Percentiles rank a stretch among this genome's conserved stretches.
Evolutionary conservation across 1,140 invertebrate genomes (phyloP).

Genomic region (Caenorhabditis tropicalis): DNA sequence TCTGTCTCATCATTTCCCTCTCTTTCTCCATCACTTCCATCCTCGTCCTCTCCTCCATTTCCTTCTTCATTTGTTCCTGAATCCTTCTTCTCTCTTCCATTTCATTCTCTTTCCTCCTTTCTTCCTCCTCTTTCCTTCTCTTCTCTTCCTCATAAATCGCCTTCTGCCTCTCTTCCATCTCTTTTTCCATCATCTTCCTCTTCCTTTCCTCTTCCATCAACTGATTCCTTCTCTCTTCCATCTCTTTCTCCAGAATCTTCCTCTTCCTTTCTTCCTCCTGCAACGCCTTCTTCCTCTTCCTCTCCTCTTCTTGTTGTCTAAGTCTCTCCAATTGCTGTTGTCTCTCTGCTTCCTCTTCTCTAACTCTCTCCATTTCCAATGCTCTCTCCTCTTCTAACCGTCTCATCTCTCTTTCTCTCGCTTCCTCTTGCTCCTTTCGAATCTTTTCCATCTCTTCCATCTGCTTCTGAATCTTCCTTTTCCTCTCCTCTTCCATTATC

Average conservation of each 20-base stretch:
- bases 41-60: not conserved
- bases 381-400: slow-evolving; percentile 69
- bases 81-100: not conserved
- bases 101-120: not conserved
- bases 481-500: slow-evolving; percentile 44
- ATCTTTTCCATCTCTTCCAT: slow-evolving; percentile 21
- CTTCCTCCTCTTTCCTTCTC: not conserved
- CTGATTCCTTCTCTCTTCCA: not conserved
- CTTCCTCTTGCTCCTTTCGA: not conserved
- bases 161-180: slow-evolving; percentile 1
- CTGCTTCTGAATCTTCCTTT: slow-evolving; percentile 25
- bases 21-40: slow-evolving; percentile 24
- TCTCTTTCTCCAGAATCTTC: slow-evolving; percentile 21
- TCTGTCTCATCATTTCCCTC: slow-evolving; percentile 4
- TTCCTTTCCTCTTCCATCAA: not conserved
- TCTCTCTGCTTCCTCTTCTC: slow-evolving; percentile 75
- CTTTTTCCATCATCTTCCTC: slow-evolving; percentile 16
- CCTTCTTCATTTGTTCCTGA: slow-evolving; percentile 1
- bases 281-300: slow-evolving; percentile 21
- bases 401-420: slow-evolving; percentile 58
- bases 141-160: slow-evolving; percentile 20
- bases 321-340: slow-evolving; percentile 76
- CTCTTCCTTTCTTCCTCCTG: not conserved
- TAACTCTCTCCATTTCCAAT: slow-evolving; percentile 62
- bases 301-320: slow-evolving; percentile 27